Percentiles rank a stretch among this genome's conserved stretches.
These are phyloP conservation scores for Leucoraja ocellata DNA, from an alignment of 2,797 vertebrate genomes.

Conservation along the genomic window DNA sequence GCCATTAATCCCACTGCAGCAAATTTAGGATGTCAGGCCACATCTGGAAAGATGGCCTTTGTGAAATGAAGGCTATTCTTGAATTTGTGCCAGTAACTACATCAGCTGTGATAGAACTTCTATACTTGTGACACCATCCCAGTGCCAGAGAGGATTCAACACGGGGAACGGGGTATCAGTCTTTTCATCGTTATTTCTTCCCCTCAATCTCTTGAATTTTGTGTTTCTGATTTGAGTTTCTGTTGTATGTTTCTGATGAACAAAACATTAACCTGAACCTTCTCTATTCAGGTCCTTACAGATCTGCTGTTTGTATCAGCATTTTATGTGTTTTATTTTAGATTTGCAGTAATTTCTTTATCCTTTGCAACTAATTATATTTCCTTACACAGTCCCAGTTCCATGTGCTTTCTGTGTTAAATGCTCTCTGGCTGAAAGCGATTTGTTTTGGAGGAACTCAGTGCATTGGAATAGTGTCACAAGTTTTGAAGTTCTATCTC, in stretches of 20 bases:
- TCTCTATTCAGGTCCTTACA: background rate
- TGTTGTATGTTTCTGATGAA: background rate
- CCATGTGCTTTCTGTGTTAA: background rate
- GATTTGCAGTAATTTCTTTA: background rate
- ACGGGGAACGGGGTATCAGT: no score
- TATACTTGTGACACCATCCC: background rate
- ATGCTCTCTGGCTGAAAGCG: background rate
- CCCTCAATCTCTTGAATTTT: background rate
- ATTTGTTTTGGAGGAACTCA: background rate
- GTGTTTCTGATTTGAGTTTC: background rate
- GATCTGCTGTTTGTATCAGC: background rate
- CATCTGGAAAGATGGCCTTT: background rate
- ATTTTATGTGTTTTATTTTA: background rate
- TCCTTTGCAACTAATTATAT: background rate
- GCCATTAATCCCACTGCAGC: background rate
- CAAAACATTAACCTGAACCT: background rate
- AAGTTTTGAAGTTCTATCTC: background rate
- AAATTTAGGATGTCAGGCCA: background rate
- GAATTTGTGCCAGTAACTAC: background rate
- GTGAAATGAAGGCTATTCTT: background rate
- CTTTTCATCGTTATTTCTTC: background rate
- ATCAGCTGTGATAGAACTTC: background rate
- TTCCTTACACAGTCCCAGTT: background rate
- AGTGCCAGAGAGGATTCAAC: background rate
- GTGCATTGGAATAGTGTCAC: background rate